Base-by-base conservation (phyloP, 2,113 vertebrate species). In the Ceyx margarethae region DNA sequence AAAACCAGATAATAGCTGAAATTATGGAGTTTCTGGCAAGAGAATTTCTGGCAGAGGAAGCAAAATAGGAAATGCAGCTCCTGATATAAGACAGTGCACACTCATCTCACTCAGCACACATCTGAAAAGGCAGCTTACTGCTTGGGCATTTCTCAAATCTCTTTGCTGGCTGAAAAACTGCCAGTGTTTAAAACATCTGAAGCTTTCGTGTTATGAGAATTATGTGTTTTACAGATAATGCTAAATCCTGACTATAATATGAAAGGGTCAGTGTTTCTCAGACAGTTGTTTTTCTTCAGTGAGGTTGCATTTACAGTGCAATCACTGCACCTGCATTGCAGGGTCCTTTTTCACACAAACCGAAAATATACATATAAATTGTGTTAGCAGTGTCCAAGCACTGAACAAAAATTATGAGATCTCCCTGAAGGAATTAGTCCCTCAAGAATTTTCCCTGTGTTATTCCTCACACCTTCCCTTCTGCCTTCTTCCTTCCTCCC, bases 21-120 rank as follows among this genome's bases (percentile, higher is more conserved):
- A 84, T 73, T 77, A 93, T 83, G 90, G 78, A 87, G 62, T 79
- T 95, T 89, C 84, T 94, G 89, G 91, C 89, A 91, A 69, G 67
- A 90, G 31, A 82, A 81, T 90, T 95, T 95, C 90, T 95, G 91
- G 79, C 92, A 86, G 81, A 86, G 10, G 23, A 86, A 79, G 66
- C 28, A 84, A 90, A 95, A 78, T 90, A 94, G 91, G 90, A 95
- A 95, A 94, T 58, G 37, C 62, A 89, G 54, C 22, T 86, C 64
- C 89, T 87, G 86, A 93, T 87, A 89, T 5, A 90, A 92, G 91
- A 54, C 89, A 96, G 86, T 50, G 83, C 54, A 92, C 89, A 88
- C 60, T 76, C 37, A 58, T 92, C 81, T 90, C 29, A 37, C 37
- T 37, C 37, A 37, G 9, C 37, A 37, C 37, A 37, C 37, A 20